These are phyloP conservation scores for Rhopalosiphum nymphaeae DNA, from an alignment of 2,888 invertebrate species.

Conservation along the genomic window DNA sequence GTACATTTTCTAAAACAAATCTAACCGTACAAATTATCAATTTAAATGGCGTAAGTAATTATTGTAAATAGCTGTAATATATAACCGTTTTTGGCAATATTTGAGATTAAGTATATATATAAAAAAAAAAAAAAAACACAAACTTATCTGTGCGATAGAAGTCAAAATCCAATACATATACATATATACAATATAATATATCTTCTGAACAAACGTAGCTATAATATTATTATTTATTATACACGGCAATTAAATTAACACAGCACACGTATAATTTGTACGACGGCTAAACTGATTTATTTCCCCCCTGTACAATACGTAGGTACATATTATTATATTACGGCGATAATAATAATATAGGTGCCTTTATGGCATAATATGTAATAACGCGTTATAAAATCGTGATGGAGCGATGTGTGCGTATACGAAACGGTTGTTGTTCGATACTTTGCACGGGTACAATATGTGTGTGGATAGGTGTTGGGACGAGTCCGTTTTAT, in stretches of 20 bases:
- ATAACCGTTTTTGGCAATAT: background rate
- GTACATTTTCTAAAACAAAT: background rate
- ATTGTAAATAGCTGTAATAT: background rate
- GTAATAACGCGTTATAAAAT: background rate
- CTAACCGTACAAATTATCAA: background rate
- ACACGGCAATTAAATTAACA: background rate
- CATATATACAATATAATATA: background rate
- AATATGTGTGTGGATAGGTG: background rate
- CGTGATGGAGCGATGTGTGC: background rate
- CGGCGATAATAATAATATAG: background rate
- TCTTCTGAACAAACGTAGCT: background rate
- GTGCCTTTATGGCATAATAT: background rate
- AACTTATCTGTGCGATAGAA: background rate
- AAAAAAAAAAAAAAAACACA: background rate
- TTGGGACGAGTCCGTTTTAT: background rate
- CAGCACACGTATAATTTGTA: background rate
- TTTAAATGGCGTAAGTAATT: background rate
- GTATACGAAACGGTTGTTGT: background rate
- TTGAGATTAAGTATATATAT: background rate
- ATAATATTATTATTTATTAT: background rate
- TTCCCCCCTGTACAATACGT: background rate
- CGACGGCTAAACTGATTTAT: background rate
- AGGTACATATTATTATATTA: background rate
- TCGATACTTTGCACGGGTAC: background rate
- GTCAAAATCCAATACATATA: background rate